A percentile compares a stretch with the other conserved stretches of the same genome.
Conservation (phyloP, 2,888 invertebrate species). For the Lamellibrachia columna region DNA sequence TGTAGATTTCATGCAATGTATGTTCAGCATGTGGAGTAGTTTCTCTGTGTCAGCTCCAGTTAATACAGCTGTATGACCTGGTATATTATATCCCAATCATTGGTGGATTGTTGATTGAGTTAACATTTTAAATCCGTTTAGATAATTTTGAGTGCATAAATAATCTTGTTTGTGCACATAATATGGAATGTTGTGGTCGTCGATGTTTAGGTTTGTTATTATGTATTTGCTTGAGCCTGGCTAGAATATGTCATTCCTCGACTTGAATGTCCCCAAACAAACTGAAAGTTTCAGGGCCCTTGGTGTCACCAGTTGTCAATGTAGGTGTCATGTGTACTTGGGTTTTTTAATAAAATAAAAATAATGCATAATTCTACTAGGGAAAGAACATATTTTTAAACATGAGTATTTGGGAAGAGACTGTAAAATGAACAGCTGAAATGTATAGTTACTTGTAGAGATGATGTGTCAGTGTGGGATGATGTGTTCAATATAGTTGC, state of each 20-base stretch:
- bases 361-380: too few relatives aligned
- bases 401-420: too few relatives aligned
- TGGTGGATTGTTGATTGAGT: not conserved
- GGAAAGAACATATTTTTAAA: too few relatives aligned
- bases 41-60: not conserved
- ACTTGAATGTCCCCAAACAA: not conserved
- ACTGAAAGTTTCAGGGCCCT: too few relatives aligned
- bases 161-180: not conserved
- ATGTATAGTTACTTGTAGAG: too few relatives aligned
- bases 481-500: too few relatives aligned
- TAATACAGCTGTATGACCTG: not conserved
- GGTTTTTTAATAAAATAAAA: too few relatives aligned
- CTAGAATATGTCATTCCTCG: not conserved
- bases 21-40: not conserved
- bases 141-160: not conserved
- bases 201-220: conserved; percentile 6
- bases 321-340: too few relatives aligned
- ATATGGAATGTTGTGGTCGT: not conserved
- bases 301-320: too few relatives aligned
- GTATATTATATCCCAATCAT: not conserved
- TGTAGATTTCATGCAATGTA: not conserved
- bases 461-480: too few relatives aligned
- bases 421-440: too few relatives aligned
- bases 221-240: not conserved
- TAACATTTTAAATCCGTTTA: not conserved